phyloP scores from a whole-genome alignment of 2,113 vertebrate species.

The Mola mola region DNA sequence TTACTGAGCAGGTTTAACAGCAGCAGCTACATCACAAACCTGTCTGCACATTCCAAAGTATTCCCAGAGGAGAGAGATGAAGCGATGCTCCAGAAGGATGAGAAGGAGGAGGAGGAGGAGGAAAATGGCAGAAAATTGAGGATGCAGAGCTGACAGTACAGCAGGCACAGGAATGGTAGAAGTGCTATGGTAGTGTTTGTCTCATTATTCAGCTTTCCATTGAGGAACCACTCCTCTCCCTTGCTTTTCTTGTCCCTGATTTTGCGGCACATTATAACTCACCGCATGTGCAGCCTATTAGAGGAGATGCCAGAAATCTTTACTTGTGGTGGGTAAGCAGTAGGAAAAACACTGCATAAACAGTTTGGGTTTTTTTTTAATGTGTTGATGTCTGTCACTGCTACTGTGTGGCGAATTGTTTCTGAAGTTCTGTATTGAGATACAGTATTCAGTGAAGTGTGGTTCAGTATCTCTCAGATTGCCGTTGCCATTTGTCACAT shows the following conservation, averaged over 20 bases:
- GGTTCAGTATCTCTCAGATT: background rate
- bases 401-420: constrained; percentile 5
- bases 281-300: constrained; percentile 65
- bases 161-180: constrained; percentile 53
- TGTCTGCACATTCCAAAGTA: constrained; percentile 67
- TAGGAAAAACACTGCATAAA: constrained; percentile 43
- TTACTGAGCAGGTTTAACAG: constrained; percentile 53
- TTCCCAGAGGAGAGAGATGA: constrained; percentile 68
- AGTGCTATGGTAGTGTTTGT: constrained; percentile 53
- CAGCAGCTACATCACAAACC: constrained; percentile 64
- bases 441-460: background rate
- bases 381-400: constrained; percentile 28
- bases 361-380: constrained; percentile 10
- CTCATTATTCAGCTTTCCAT: constrained; percentile 72
- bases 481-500: background rate
- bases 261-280: constrained; percentile 63
- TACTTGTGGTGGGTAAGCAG: constrained; percentile 49
- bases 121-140: constrained; percentile 59
- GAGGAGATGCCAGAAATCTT: constrained; percentile 46
- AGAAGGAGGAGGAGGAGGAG: constrained; percentile 25
- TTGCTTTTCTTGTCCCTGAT: constrained; percentile 33
- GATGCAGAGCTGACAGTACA: constrained; percentile 68
- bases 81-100: constrained; percentile 55
- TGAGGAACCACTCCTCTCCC: constrained; percentile 33
- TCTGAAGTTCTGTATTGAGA: background rate